Conservation (phyloP, 2,797 vertebrate genomes). For the Gallinago solitaria region DNA sequence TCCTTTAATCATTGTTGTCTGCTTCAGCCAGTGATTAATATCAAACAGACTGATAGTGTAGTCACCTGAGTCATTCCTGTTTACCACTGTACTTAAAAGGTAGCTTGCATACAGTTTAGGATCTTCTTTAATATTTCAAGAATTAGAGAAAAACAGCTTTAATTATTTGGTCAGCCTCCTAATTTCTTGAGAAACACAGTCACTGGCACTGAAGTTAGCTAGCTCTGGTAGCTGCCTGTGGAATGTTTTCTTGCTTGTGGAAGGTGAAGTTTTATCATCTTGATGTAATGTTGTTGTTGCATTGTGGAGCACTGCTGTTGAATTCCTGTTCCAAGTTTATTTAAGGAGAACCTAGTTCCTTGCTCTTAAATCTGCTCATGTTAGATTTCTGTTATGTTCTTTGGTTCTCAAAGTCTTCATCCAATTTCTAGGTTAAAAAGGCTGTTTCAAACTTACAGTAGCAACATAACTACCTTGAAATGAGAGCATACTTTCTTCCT, state of each 20-base stretch:
- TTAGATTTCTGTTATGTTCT: not conserved
- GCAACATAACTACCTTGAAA: not conserved
- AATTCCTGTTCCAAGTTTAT: not conserved
- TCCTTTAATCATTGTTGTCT: slow-evolving; percentile 46
- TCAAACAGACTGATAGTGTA: not conserved
- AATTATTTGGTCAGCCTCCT: slow-evolving; percentile 4
- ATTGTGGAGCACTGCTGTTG: not conserved
- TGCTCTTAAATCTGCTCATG: not conserved
- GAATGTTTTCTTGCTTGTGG: not conserved
- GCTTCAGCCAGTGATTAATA: slow-evolving; percentile 14
- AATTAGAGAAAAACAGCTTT: not conserved
- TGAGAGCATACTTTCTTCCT: not conserved
- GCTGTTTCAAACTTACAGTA: not conserved
- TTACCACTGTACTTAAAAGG: not conserved
- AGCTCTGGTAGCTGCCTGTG: not conserved
- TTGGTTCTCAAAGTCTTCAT: not conserved
- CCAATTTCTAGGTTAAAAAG: not conserved
- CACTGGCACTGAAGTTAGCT: not conserved
- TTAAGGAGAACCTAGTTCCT: not conserved
- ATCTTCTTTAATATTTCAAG: slow-evolving; percentile 8
- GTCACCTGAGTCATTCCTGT: slow-evolving; percentile 36
- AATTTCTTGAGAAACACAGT: not conserved
- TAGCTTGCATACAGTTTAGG: not conserved
- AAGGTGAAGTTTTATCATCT: not conserved
- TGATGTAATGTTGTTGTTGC: not conserved